Percentiles rank a stretch among this genome's conserved stretches.
Conservation (phyloP, 2,888 invertebrate species). For the Busseola fusca region DNA sequence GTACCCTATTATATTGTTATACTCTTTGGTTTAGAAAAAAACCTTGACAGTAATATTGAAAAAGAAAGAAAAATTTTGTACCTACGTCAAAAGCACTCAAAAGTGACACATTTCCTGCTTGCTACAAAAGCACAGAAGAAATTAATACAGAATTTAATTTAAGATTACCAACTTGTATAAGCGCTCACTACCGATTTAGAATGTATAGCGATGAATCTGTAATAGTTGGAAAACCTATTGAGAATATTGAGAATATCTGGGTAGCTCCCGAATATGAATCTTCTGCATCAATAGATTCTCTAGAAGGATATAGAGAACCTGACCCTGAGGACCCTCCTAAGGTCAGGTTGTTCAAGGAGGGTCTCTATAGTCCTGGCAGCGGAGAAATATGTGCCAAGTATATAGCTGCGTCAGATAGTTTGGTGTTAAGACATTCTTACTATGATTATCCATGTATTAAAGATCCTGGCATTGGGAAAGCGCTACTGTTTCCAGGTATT, state of each 20-base stretch:
- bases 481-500: constrained; percentile 63
- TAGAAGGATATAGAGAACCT: constrained; percentile 53
- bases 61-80: not conserved
- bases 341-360: constrained; percentile 56
- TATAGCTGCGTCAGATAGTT: constrained; percentile 37
- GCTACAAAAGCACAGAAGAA: not conserved
- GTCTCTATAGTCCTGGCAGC: constrained; percentile 68
- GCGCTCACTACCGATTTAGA: not conserved
- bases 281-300: constrained; percentile 59
- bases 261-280: constrained; percentile 41
- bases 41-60: not conserved
- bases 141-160: not conserved
- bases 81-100: constrained; percentile 11
- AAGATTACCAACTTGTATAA: constrained; percentile 5
- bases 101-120: constrained; percentile 11
- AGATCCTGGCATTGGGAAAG: constrained; percentile 67
- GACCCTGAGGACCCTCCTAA: constrained; percentile 58
- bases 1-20: no score
- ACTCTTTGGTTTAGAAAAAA: no score
- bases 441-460: constrained; percentile 76
- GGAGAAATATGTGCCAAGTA: constrained; percentile 72
- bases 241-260: constrained; percentile 33
- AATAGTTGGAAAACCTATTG: not conserved
- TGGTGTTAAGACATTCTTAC: constrained; percentile 73
- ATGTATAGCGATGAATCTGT: constrained; percentile 12